Conservation (phyloP, 2,113 vertebrate species). For the Gopherus flavomarginatus region DNA sequence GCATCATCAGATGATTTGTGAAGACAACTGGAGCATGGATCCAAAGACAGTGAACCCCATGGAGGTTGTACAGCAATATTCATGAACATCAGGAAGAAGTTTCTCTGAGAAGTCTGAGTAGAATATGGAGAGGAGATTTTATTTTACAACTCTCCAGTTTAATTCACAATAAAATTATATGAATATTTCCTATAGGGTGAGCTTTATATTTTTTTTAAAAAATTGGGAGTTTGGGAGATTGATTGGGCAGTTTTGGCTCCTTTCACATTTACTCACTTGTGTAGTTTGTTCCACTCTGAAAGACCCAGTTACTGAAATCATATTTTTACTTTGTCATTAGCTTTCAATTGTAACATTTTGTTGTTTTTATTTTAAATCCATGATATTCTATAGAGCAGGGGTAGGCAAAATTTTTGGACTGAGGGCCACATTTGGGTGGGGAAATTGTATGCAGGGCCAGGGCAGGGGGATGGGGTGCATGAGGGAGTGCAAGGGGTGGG, state of each 20-base stretch:
- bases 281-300: neutral
- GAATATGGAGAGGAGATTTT: neutral
- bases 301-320: neutral
- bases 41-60: neutral
- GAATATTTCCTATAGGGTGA: neutral
- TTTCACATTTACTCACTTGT: neutral
- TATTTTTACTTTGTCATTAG: neutral
- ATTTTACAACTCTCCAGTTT: neutral
- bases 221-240: neutral
- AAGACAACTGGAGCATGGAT: neutral
- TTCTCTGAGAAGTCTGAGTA: neutral
- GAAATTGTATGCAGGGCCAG: too few relatives aligned
- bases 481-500: too few relatives aligned
- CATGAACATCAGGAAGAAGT: neutral
- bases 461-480: too few relatives aligned
- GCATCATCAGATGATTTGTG: slow-evolving; percentile 7
- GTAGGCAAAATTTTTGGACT: too few relatives aligned
- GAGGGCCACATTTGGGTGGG: too few relatives aligned
- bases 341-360: neutral
- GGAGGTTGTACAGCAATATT: neutral
- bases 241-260: neutral
- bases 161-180: neutral
- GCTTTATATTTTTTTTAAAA: accelerated
- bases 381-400: neutral
- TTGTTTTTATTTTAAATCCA: neutral